Evolutionary conservation across 2,888 invertebrate genomes (phyloP).

Genomic region (Eustalomyia histrio): DNA sequence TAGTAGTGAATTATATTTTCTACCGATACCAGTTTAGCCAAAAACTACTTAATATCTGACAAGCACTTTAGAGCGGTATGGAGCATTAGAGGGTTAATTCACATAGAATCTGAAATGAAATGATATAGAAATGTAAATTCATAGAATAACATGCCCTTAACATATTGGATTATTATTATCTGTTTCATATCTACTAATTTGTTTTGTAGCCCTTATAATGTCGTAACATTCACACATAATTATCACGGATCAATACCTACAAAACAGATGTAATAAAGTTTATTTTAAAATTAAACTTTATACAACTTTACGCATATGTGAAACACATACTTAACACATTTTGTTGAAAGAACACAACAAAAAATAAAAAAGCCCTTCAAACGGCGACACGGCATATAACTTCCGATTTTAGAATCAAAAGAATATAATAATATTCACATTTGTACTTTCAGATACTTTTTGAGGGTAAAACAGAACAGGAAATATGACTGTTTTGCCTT

Average conservation of each 20-base stretch:
- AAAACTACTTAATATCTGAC: no score
- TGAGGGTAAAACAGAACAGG: constrained; percentile 23
- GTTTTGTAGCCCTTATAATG: constrained; percentile 34
- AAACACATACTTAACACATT: constrained; percentile 62
- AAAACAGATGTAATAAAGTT: constrained; percentile 58
- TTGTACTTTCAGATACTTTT: constrained; percentile 26
- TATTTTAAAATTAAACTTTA: constrained; percentile 53
- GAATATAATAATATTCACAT: constrained; percentile 39
- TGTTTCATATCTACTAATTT: constrained; percentile 39
- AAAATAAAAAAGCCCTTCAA: constrained; percentile 58
- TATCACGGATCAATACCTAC: constrained; percentile 61
- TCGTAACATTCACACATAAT: constrained; percentile 62
- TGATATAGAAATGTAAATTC: no score
- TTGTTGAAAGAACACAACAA: constrained; percentile 2
- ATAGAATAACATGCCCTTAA: background rate
- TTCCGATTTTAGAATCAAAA: constrained; percentile 60
- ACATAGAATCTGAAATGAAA: no score
- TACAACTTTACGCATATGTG: constrained; percentile 58
- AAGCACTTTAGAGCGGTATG: no score
- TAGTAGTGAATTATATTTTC: no score
- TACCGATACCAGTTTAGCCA: no score
- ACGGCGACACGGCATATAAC: constrained; percentile 49
- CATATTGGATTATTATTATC: constrained; percentile 41
- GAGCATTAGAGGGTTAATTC: no score
- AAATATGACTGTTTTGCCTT: background rate